Evolutionary conservation across 2,888 invertebrate species (phyloP).

Genomic region (Toxonevra muliebris): DNA sequence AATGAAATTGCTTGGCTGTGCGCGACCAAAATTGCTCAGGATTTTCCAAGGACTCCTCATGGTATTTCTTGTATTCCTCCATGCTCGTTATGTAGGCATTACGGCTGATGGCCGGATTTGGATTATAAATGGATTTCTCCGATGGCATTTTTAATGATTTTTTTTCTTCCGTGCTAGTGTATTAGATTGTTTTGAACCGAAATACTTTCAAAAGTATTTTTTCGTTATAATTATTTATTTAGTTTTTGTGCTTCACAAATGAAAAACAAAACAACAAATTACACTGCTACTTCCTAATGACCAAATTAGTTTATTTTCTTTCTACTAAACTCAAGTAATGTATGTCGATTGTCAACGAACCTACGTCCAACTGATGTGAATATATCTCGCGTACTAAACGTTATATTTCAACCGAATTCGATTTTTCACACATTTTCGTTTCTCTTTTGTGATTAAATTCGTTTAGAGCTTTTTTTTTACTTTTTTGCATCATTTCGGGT

Average conservation of each 20-base stretch:
- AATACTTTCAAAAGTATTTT: conserved; percentile 12
- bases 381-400: conserved; percentile 36
- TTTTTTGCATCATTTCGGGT: no score
- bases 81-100: conserved; percentile 75
- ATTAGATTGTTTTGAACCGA: no score
- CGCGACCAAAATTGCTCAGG: conserved; percentile 94
- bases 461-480: no score
- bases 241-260: conserved; percentile 12
- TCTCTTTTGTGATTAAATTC: no score
- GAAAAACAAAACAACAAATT: background rate
- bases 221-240: conserved; percentile 17
- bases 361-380: conserved; percentile 34
- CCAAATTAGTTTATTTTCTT: background rate
- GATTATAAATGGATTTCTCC: conserved; percentile 70
- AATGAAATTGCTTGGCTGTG: conserved; percentile 92
- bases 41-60: conserved; percentile 85
- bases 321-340: background rate
- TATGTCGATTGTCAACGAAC: conserved; percentile 7
- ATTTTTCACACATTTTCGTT: conserved; percentile 6
- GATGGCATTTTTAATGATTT: conserved; percentile 66
- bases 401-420: conserved; percentile 18
- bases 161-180: background rate
- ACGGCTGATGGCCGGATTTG: conserved; percentile 68
- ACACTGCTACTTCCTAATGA: background rate
- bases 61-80: conserved; percentile 83